These are phyloP conservation scores for Rhinella marina DNA, from an alignment of 2,797 vertebrate species.

Conservation along the genomic window DNA sequence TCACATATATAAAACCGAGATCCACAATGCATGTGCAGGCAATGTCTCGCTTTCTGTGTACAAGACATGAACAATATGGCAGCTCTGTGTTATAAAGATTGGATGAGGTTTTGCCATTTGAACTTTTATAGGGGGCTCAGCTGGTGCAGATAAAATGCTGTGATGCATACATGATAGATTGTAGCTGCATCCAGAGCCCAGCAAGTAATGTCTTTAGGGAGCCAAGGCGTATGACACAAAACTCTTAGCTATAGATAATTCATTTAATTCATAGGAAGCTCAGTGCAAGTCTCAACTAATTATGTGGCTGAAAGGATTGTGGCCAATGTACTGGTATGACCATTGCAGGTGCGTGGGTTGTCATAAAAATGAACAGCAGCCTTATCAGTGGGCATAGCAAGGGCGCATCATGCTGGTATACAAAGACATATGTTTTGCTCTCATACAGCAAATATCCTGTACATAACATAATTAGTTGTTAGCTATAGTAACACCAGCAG, in stretches of 20 bases:
- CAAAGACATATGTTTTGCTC: background rate
- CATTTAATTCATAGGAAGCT: background rate
- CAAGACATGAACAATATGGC: background rate
- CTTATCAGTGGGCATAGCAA: background rate
- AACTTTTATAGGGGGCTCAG: constrained; percentile 52
- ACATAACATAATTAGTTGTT: background rate
- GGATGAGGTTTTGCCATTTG: constrained; percentile 7
- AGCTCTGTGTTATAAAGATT: background rate
- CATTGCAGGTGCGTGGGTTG: background rate
- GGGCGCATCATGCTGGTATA: background rate
- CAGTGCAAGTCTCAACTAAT: background rate
- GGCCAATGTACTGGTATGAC: background rate
- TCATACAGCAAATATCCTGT: background rate
- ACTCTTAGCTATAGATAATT: constrained; percentile 34
- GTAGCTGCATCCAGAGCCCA: background rate
- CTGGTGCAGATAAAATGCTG: constrained; percentile 41
- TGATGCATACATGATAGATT: constrained; percentile 49
- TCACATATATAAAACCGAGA: background rate
- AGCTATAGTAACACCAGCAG: background rate
- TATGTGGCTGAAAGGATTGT: background rate
- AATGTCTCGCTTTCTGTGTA: background rate
- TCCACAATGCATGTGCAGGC: background rate
- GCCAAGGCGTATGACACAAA: background rate
- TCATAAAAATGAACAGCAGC: background rate
- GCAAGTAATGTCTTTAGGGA: constrained; percentile 31